Base-by-base conservation (phyloP, 23 tunicate species). In the Pegea sp. region DNA sequence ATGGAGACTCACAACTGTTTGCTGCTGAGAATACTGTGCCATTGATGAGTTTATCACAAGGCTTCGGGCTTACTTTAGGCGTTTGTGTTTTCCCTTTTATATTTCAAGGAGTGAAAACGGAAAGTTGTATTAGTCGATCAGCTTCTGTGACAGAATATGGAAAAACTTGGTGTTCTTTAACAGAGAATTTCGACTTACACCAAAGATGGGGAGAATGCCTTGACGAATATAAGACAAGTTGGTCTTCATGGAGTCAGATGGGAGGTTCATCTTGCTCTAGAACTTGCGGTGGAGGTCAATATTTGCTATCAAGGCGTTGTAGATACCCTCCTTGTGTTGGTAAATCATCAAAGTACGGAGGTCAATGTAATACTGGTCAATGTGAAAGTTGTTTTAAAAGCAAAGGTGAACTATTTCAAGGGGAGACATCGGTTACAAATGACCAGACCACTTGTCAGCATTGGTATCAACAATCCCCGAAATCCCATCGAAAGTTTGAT, bases 111-210 rank as follows among this genome's bases (percentile, higher is more conserved):
- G 34, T 38, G 34, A 24, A 13, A 2, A 24, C 26, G 1, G 65
- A 63, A 29, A 30, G 7, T 5, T 64, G 79, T 28, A 25, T 56
- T 1, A 31, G 43, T 29, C 29, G 70, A 29, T 33, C 29, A 4
- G 38, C 5, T 0, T n/a, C 2, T 26, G 26, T 4, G 22, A 3
- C 24, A n/a, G 53, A 48, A 27, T 19, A 27, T 22, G n/a, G n/a
- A n/a, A n/a, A n/a, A n/a, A 18, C 31, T 2, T 78, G 92, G 92
- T 78, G 92, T 44, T 78, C 92, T 11, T 64, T 78, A 16, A 78
- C 78, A 21, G 53, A 78, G 22, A 59, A 70, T 53, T 78, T 56
- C 34, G 92, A 78, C 64, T 51, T 51, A 26, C 92, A 78, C 56
- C 46, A 52, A 33, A 70, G 70, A 48, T 78, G 92, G 92, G 92